Conservation (phyloP, 2,113 vertebrate genomes). For the Micronycteris hirsuta region DNA sequence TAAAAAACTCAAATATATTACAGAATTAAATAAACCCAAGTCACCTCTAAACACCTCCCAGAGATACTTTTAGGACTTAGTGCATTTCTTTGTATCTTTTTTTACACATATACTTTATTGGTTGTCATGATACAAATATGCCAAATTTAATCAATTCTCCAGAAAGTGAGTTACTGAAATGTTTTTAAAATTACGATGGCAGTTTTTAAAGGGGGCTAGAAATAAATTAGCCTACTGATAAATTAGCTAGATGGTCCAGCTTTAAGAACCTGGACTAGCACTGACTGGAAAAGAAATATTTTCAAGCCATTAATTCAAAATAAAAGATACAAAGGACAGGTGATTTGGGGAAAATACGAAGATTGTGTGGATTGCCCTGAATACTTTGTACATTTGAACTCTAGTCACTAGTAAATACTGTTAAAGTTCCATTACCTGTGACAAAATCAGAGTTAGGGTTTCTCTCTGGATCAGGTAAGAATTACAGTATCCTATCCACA, state of each 20-base stretch:
- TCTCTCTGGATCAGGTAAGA: background rate
- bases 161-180: background rate
- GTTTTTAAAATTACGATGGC: background rate
- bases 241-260: background rate
- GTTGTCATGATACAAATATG: background rate
- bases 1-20: background rate
- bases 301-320: background rate
- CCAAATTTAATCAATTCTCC: background rate
- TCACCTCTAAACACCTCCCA: background rate
- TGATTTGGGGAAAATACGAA: background rate
- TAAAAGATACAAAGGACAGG: background rate
- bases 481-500: background rate
- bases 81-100: background rate
- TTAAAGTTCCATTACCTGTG: background rate
- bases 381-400: background rate
- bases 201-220: background rate
- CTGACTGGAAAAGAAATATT: background rate
- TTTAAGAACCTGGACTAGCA: background rate
- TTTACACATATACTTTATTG: background rate
- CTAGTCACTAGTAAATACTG: background rate
- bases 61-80: background rate
- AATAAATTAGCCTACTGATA: background rate
- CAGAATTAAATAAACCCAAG: background rate
- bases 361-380: background rate
- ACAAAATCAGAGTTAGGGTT: slow-evolving; percentile 1